Evolutionary conservation across 2,113 vertebrate species (phyloP).

Genomic region (Microtus pennsylvanicus): DNA sequence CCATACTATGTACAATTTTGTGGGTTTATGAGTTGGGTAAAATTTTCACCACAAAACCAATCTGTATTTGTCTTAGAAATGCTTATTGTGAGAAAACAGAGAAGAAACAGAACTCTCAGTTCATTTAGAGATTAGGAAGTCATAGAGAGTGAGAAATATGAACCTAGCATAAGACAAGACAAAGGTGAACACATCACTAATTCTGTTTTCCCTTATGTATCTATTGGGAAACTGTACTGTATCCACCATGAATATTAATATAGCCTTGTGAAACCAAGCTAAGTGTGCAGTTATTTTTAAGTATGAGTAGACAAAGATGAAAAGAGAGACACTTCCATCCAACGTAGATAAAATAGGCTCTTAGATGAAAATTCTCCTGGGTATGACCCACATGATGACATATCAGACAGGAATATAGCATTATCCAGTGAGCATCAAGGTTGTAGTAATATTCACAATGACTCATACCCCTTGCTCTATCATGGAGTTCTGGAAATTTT

Average conservation of each 20-base stretch:
- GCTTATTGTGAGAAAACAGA: not conserved
- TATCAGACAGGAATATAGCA: not conserved
- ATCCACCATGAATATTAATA: not conserved
- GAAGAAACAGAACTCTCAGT: not conserved
- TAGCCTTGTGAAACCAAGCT: not conserved
- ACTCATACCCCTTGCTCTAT: not conserved
- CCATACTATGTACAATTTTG: not conserved
- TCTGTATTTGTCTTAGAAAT: not conserved
- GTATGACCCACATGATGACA: not conserved
- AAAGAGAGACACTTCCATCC: not conserved
- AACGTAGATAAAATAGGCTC: not conserved
- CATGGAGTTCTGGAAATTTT: not conserved
- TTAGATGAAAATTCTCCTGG: not conserved
- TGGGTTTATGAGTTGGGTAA: not conserved
- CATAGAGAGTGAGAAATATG: not conserved
- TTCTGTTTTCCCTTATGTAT: not conserved
- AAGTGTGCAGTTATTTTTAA: not conserved
- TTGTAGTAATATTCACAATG: not conserved
- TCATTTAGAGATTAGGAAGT: not conserved
- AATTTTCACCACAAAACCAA: not conserved
- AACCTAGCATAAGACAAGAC: not conserved
- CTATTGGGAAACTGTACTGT: not conserved
- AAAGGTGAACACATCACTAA: not conserved
- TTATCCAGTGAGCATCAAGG: not conserved
- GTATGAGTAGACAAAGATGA: not conserved